Base-by-base conservation (phyloP, 1,140 invertebrate genomes). In the Agrilus planipennis region DNA sequence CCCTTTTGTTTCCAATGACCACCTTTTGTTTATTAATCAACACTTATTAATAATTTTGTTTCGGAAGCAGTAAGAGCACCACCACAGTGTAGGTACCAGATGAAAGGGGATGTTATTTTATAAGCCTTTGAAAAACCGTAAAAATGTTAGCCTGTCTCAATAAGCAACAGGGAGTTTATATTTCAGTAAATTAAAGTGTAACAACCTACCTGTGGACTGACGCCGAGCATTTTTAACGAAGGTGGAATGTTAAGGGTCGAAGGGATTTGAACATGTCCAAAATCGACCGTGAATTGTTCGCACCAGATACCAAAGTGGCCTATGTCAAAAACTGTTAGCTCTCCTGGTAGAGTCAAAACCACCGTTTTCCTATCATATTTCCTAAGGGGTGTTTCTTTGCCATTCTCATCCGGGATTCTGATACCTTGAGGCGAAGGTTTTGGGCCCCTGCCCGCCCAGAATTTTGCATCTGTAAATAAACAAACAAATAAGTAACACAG, bases 161-260 rank as follows among this genome's bases (percentile, higher is more conserved):
- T n/a, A n/a, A n/a, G n/a, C n/a, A n/a, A n/a, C n/a, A n/a, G n/a
- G n/a, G n/a, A n/a, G n/a, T n/a, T n/a, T n/a, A n/a, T n/a, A n/a
- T n/a, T n/a, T n/a, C 15, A 14, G 4, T 34, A 17, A 34, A 34
- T 18, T 30, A 6, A 34, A 34, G 20, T 5, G 5, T 17, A 34
- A n/a, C 4, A 30, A 39, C 73, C 73, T 74, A 92, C 89, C 82
- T 92, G 88, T 31, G 88, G 87, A 45, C 85, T 85, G 45, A 92
- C 79, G 31, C 89, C 89, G 5, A 94, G 75, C 87, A 92, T 92
- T 66, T 83, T 86, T 15, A 91, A 73, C 4, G 86, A 90, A 16
- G 89, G 89, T 34, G 89, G 89, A 2, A 93, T 81, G 60, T 88
- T 88, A 20, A 75, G 65, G 34, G 60, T 60, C 25, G 68, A 62